Evolutionary conservation across 2,113 vertebrate genomes (phyloP), one percentile per base, ranked within the genome.

Genomic region (Notarius lentiginosus): DNA sequence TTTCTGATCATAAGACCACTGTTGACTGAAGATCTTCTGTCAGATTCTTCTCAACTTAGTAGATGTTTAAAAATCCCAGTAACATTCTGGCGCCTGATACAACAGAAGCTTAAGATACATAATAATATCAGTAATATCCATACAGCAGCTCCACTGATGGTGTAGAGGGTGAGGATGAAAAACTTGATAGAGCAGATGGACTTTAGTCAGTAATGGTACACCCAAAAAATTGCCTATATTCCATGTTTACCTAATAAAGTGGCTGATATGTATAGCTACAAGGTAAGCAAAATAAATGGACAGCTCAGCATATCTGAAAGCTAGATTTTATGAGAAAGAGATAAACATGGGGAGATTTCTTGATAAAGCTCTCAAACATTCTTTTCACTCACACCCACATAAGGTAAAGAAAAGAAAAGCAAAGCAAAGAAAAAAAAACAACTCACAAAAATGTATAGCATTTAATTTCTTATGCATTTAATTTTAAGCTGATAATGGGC

Each of bases 401-500:
- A 41, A 41, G 41, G 41, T 41, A 41, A 41, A 41, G 41, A 4
- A 41, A 41, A 41, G 41, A 0, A 41, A 41, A 41, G 41, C 3
- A 41, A 41, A 41, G 41, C 30, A 34, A 34, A 34, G 30, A 34
- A 34, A 41, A 41, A 41, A 41, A 41, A 41, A 41, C 41, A 76
- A 20, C 34, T 84, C 55, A 41, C 9, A 58, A 51, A 60, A 60
- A 66, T 75, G 60, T 82, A 20, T 34, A 84, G 24, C 53, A 81
- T 68, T 18, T 65, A 65, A 77, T 80, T 87, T 87, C 15, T 76
- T 68, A 77, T 79, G 65, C 22, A 56, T 86, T 66, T 41, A 79
- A 66, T 83, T 86, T 68, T 65, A 55, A 83, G 27, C 63, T 83
- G 68, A 85, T 87, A 85, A 85, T 85, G 82, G 83, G 84, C 73